These are phyloP conservation scores for Burhinus oedicnemus DNA, from an alignment of 2,113 vertebrate species.

Conservation along the genomic window DNA sequence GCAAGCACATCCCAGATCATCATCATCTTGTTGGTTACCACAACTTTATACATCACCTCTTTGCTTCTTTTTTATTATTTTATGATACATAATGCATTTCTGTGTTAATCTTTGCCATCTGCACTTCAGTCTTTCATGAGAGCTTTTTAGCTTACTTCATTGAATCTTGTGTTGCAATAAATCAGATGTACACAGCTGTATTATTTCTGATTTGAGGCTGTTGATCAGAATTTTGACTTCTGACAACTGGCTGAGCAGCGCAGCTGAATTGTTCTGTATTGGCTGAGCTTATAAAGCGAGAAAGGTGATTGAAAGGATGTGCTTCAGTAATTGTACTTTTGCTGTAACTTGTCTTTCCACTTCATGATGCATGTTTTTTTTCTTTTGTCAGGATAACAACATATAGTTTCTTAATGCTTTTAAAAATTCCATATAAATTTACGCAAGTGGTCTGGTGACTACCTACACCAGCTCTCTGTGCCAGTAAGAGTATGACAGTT, in stretches of 20 bases:
- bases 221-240: background rate
- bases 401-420: conserved; percentile 75
- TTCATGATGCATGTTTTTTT: conserved; percentile 80
- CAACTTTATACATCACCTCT: background rate
- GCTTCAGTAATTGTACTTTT: conserved; percentile 70
- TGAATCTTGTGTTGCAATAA: background rate
- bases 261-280: conserved; percentile 60
- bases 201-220: background rate
- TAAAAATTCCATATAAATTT: conserved; percentile 44
- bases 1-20: background rate
- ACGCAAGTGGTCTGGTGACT: conserved; percentile 49
- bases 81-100: background rate
- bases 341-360: conserved; percentile 77
- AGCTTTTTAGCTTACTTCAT: background rate
- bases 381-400: conserved; percentile 82
- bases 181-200: background rate
- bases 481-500: conserved; percentile 47
- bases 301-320: conserved; percentile 61
- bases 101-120: background rate
- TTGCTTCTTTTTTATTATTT: background rate
- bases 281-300: conserved; percentile 46
- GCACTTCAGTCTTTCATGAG: background rate
- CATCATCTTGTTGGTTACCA: background rate
- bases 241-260: background rate
- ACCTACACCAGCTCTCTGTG: conserved; percentile 63